Percentiles rank a stretch among this genome's conserved stretches.
Conservation (phyloP, 2,797 vertebrate species). For the Mastacembelus armatus region DNA sequence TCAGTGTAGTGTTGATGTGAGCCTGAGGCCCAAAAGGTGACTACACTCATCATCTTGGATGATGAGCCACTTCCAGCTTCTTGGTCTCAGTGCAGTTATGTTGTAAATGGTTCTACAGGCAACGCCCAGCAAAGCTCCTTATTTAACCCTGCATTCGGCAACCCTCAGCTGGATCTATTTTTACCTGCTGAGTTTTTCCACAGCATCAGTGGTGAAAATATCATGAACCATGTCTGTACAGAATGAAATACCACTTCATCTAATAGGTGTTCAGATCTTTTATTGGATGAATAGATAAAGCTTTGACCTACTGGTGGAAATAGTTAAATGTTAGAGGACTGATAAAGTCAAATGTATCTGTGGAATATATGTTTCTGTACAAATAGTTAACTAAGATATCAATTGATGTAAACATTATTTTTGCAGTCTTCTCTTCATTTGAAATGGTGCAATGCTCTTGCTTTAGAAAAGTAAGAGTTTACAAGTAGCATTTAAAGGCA, state of each 20-base stretch:
- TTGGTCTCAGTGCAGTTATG: constrained; percentile 7
- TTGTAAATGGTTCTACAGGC: constrained; percentile 22
- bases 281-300: background rate
- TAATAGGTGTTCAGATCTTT: constrained; percentile 1
- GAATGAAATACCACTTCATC: background rate
- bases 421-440: constrained; percentile 9
- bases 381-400: background rate
- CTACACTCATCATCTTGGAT: constrained; percentile 47
- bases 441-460: constrained; percentile 14
- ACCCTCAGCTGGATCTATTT: background rate
- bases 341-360: background rate
- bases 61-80: constrained; percentile 39
- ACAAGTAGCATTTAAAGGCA: constrained; percentile 55
- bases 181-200: background rate
- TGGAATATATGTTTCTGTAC: background rate
- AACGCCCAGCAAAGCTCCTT: constrained; percentile 7
- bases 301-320: background rate
- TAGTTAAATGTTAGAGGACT: background rate
- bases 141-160: background rate
- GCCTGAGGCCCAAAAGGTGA: constrained; percentile 38
- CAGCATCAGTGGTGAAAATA: background rate
- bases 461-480: constrained; percentile 28
- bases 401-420: background rate
- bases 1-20: constrained; percentile 64
- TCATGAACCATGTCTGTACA: background rate